Evolutionary conservation across 2,797 vertebrate species (phyloP).

Genomic region (Pipistrellus pipistrellus): DNA sequence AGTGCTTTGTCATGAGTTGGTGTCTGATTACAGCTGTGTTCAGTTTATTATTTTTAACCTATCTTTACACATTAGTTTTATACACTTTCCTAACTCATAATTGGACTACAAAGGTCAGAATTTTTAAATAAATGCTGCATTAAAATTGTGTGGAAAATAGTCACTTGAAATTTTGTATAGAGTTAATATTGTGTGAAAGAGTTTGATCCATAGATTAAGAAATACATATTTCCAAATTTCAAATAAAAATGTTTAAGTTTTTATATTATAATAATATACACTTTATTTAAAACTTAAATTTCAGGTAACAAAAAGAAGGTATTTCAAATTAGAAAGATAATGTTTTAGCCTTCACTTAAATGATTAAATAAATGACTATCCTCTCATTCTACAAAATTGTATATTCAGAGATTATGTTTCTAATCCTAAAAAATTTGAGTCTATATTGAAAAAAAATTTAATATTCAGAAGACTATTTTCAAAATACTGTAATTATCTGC

Average conservation of each 20-base stretch:
- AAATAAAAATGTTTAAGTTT: not conserved
- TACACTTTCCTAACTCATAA: constrained; percentile 11
- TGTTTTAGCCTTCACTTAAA: not conserved
- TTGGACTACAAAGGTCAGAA: not conserved
- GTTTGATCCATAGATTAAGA: not conserved
- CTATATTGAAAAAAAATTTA: not conserved
- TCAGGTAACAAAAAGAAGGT: not conserved
- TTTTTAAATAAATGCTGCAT: not conserved
- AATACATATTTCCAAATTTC: constrained; percentile 1
- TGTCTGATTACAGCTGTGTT: not conserved
- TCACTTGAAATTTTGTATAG: not conserved
- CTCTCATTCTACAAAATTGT: not conserved
- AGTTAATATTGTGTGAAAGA: not conserved
- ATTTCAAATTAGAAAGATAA: not conserved
- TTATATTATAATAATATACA: not conserved
- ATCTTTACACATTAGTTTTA: not conserved
- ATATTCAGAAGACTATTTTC: not conserved
- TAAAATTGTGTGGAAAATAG: not conserved
- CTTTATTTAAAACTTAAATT: not conserved
- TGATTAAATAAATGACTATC: not conserved
- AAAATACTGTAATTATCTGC: not conserved
- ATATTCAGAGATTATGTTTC: not conserved
- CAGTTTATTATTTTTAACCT: not conserved
- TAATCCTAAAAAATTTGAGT: not conserved
- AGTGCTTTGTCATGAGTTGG: not conserved